Evolutionary conservation across 2,888 invertebrate species (phyloP), one percentile per base, ranked within the genome.

Genomic region (Petrolisthes cinctipes): DNA sequence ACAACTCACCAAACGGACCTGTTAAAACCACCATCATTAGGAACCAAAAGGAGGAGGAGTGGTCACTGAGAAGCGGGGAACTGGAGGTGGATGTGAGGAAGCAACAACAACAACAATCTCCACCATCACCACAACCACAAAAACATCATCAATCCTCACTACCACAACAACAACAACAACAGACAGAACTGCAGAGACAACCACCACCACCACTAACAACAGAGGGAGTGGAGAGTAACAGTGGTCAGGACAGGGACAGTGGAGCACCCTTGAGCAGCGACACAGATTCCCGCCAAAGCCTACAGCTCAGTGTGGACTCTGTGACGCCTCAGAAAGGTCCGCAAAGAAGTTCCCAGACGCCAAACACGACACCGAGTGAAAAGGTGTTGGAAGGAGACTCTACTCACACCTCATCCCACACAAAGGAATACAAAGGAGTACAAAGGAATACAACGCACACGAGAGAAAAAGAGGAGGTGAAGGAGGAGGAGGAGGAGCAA

Each of bases 241-340:
- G 51, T 51, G 20, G 7, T 9, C 51, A 66, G 68, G 51, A 51
- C 37, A 37, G 71, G n/a, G 73, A 56, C 56, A 83, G 51, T 23
- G 83, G 71, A 5, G 71, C 56, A 11, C 76, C 23, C 7, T 75
- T 57, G 20, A 68, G 79, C 20, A 57, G 37, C 66, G 81, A 71
- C 20, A 71, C 71, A 6, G 82, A 82, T n/a, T 66, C 82, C 1
- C 66, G 82, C 51, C 23, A 68, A 51, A 82, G 82, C 51, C 51
- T 66, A 51, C 6, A 68, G 23, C 37, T 20, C n/a, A 51, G 14
- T 7, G 20, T 14, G 14, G 68, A 53, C 66, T 68, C 51, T 17
- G 37, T 37, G 53, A 66, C 82, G 82, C 82, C 82, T 9, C 14
- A 11, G 17, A n/a, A 11, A 37, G 37, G 37, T 37, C 37, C 37